A percentile compares a stretch with the other conserved stretches of the same genome.
These are phyloP conservation scores for Conus betulinus DNA, from an alignment of 1,140 invertebrate genomes.

Conservation along the genomic window DNA sequence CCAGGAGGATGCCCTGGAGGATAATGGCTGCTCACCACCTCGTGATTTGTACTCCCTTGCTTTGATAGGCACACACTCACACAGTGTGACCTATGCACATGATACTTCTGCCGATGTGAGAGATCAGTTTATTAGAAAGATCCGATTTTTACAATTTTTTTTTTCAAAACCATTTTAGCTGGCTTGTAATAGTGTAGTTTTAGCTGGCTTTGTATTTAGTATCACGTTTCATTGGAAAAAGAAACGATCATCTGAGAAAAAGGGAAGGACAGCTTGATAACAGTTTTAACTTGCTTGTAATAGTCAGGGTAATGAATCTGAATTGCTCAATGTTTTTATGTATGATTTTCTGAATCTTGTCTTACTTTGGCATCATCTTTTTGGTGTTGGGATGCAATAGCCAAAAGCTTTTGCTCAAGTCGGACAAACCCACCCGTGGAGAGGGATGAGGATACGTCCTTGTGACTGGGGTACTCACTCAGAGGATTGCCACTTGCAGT, in stretches of 20 bases:
- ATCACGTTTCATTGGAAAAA: no score
- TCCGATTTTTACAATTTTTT: no score
- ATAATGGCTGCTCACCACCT: conserved; percentile 3
- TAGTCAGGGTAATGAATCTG: background rate
- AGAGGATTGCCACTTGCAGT: background rate
- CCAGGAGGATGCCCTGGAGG: background rate
- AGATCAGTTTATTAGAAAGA: no score
- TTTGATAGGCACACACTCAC: no score
- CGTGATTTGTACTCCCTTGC: background rate
- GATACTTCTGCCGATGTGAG: no score
- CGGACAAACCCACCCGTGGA: background rate
- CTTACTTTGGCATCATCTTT: conserved; percentile 8
- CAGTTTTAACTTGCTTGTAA: no score
- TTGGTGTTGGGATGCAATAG: background rate
- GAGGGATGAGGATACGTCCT: background rate
- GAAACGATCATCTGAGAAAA: no score
- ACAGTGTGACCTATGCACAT: no score
- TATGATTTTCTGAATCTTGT: background rate
- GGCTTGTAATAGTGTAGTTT: no score
- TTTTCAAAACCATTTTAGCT: no score
- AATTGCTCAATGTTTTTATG: background rate
- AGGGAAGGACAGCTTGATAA: no score
- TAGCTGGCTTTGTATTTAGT: no score
- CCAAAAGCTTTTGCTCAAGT: conserved; percentile 14
- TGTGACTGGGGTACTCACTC: background rate